Evolutionary conservation across 2,888 invertebrate species (phyloP), one percentile per base, ranked within the genome.

Genomic region (Diploptera punctata): DNA sequence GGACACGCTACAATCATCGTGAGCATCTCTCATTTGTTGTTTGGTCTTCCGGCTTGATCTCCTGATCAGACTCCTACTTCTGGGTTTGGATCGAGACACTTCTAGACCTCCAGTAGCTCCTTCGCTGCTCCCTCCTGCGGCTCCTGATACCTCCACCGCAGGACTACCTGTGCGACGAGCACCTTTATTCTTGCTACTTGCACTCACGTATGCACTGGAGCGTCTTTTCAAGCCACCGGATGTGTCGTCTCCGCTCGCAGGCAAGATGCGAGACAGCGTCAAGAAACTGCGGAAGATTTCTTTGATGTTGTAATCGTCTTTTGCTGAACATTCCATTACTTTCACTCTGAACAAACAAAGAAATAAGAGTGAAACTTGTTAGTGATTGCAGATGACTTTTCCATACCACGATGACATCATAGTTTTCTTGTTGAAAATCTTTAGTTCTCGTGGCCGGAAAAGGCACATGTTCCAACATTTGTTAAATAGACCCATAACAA

Each of bases 231-330:
- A 84, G 52, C 88, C 89, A 26, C 87, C 84, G 68, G 83, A 80
- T 67, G 82, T 80, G 60, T 89, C 88, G 77, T 87, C 86, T 70
- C 86, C 81, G 75, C 89, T 88, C 76, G 86, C 86, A 43, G 90
- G 89, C 76, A 91, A 83, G 77, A 93, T 90, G 78, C 90, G 90
- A 69, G 93, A 92, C 70, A 95, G 85, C 47, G 91, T 90, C 75
- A 95, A 86, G 81, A 95, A 89, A 72, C 90, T 89, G 79, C 92
- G 90, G 83, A 95, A 95, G 73, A 94, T 88, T 77, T 94, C 93
- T 78, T 89, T 89, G 76, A 95, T 89, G 81, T 91, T 92, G 79
- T 88, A 88, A 81, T 93, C 92, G 80, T 91, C 91, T 81, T 92
- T 93, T 18, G 93, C 93, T 62, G 92, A 93, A 81, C 91, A 93